Conservation (phyloP, 2,113 vertebrate species). For the Pelmatolapia mariae region DNA sequence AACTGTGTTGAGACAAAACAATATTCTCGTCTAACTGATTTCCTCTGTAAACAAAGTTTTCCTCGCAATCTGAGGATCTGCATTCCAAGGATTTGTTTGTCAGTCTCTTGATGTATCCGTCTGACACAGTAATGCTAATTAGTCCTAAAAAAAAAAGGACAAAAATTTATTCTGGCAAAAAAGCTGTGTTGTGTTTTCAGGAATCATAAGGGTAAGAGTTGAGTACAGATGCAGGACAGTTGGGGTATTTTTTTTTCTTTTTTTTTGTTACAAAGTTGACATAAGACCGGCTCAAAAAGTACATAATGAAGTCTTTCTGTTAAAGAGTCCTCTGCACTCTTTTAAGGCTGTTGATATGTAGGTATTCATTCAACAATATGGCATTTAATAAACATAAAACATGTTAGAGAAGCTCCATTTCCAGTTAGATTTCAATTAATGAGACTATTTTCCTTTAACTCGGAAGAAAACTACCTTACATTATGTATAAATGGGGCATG, state of each 20-base stretch:
- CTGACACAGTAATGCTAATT: neutral
- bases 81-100: neutral
- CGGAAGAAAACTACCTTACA: neutral
- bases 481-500: neutral
- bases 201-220: neutral
- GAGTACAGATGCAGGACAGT: neutral
- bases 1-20: slow-evolving; percentile 15
- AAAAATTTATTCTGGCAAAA: neutral
- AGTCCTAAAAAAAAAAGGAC: neutral
- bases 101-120: neutral
- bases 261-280: neutral
- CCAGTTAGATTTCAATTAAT: slow-evolving; percentile 8
- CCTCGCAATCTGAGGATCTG: neutral
- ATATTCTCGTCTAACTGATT: slow-evolving; percentile 3
- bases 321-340: neutral
- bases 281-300: neutral
- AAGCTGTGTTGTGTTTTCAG: neutral
- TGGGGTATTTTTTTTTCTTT: neutral
- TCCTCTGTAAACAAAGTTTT: slow-evolving; percentile 24
- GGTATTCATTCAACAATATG: slow-evolving; percentile 7
- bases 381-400: neutral
- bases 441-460: neutral
- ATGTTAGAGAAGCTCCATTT: neutral
- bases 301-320: neutral
- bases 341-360: neutral